Base-by-base conservation (phyloP, 1,140 invertebrate species). In the Brachionus rotundiformis region DNA sequence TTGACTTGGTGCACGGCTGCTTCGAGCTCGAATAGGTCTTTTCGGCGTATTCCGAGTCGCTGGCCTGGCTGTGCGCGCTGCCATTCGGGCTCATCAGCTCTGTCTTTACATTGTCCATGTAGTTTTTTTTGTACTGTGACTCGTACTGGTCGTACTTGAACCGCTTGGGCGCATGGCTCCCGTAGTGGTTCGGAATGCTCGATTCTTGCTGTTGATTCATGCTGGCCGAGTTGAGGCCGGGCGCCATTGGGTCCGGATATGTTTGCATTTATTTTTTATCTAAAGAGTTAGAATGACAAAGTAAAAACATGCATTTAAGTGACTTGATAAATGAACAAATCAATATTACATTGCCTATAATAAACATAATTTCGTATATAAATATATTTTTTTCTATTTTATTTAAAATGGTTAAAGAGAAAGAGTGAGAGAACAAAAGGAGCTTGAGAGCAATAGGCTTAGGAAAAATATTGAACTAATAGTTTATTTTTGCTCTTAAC, bases 141-240 rank as follows among this genome's bases (percentile, higher is more conserved):
- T 73, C 68, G 68, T 73, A 73, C 41, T 73, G 68, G 10, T 73
- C 68, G 68, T 44, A 73, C 36, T 73, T 73, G 25, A 73, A 73
- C 7, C 68, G 68, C 36, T 73, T 73, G 25, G 33, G 33, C 39
- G 44, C 23, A 7, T 41, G 68, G 16, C 44, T 36, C 3, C 16
- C 19, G 10, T 27, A 73, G 4, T 44, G 33, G 41, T 3, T 25
- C 36, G 68, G 68, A 73, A 73, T 73, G 33, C 36, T 31, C 23
- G 68, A n/a, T n/a, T n/a, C 3, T 23, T 73, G 16, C n/a, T 16
- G 8, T 27, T 73, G 19, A 7, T 23, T 44, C 36, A 41, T 44
- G 41, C 27, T 73, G 7, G 68, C 36, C 68, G 33, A 73, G 36
- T 25, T 73, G 11, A 44, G 68, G n/a, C 39, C 36, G 16, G 33